Base-by-base conservation (phyloP, 2,113 vertebrate species). In the Chauna torquata region DNA sequence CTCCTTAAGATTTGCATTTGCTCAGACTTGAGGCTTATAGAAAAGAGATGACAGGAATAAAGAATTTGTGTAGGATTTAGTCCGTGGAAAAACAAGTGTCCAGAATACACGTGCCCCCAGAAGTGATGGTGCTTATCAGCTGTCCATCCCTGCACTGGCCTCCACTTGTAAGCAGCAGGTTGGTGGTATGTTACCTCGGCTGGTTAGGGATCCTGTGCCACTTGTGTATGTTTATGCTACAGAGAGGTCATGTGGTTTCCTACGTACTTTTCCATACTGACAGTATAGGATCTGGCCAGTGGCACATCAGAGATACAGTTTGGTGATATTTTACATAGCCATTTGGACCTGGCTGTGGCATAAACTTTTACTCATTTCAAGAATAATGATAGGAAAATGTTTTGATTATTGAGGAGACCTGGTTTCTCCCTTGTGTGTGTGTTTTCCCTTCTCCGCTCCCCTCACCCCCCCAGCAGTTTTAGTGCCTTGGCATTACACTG, bases 41-140 rank as follows among this genome's bases (percentile, higher is more conserved):
- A 72, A 78, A 78, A 66, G n/a, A 61, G 40, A 9, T 66, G 52
- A 32, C 14, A n/a, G 18, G 20, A 81, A 16, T 65, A 71, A 70
- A 80, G 74, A 65, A 44, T 77, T 38, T 61, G 32, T 20, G 4
- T 68, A 72, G 71, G 45, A 25, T 38, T 90, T 36, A 64, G 52
- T 42, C 70, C 6, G 7, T 34, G 36, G 40, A 62, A 82, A 50
- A 10, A 58, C 19, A 81, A 15, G 34, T 36, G 52, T 86, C 42
- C 42, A 57, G 71, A 49, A 55, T 0, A 2, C 4, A 11, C 9
- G 1, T 12, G 22, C 23, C 47, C 40, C 36, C 0, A 2, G 19
- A 30, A 70, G 27, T 27, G n/a, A 30, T 32, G 40, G 47, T 54
- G n/a, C 25, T 89, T 72, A 55, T 50, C 71, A 34, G 65, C 36